Evolutionary conservation across 1,140 invertebrate species (phyloP).

Genomic region (Cyclargus thomasi): DNA sequence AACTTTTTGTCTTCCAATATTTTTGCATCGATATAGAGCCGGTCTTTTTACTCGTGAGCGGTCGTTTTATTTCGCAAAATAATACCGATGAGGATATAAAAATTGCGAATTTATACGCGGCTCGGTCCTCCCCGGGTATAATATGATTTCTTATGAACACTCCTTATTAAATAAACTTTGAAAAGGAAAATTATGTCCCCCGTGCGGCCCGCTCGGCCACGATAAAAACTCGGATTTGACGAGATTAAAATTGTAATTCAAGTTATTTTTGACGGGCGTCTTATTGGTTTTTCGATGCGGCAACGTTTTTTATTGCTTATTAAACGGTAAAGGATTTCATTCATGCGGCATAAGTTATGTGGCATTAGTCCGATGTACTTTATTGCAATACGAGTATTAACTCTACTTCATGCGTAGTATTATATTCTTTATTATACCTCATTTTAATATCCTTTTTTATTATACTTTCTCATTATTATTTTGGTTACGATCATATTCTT

Average conservation of each 20-base stretch:
- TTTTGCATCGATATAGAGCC: conserved; percentile 62
- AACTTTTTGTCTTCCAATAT: conserved; percentile 41
- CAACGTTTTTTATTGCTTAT: conserved; percentile 37
- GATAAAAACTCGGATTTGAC: conserved; percentile 72
- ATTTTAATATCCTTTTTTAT: neutral
- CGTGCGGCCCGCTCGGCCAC: conserved; percentile 43
- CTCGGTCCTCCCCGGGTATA: conserved; percentile 30
- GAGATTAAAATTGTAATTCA: conserved; percentile 73
- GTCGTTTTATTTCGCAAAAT: conserved; percentile 52
- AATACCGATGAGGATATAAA: conserved; percentile 68
- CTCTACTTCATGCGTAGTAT: neutral
- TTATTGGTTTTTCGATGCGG: conserved; percentile 69
- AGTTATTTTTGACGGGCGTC: conserved; percentile 65
- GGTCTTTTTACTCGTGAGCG: conserved; percentile 63
- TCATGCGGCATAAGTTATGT: conserved; percentile 1
- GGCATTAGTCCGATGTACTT: conserved; percentile 1
- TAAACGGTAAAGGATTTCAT: conserved; percentile 15
- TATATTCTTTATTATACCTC: too few relatives aligned
- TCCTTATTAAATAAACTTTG: conserved; percentile 68
- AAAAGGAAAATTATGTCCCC: conserved; percentile 64
- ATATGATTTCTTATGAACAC: conserved; percentile 60
- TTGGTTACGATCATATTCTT: too few relatives aligned
- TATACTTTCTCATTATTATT: neutral
- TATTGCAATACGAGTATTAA: conserved; percentile 8
- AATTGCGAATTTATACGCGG: conserved; percentile 62